These are phyloP conservation scores for Hippocampus guttulatus DNA, from an alignment of 2,113 vertebrate genomes.

Conservation along the genomic window DNA sequence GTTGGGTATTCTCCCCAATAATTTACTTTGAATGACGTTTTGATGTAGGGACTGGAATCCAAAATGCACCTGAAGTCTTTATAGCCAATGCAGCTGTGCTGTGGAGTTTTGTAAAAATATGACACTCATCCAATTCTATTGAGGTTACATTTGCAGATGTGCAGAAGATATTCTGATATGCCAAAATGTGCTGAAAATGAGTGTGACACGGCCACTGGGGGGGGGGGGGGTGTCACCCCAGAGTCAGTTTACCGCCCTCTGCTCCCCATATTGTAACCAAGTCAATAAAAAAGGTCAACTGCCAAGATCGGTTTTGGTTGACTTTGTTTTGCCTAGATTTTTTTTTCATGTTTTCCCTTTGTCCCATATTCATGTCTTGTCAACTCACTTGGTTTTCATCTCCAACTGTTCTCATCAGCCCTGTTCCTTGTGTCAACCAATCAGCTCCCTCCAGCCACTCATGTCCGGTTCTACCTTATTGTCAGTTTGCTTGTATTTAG, in stretches of 20 bases:
- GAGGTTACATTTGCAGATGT: slow-evolving; percentile 38
- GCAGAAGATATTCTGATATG: slow-evolving; percentile 61
- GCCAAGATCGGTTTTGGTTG: too few relatives aligned
- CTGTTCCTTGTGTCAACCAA: too few relatives aligned
- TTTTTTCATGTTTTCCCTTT: too few relatives aligned
- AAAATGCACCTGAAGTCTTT: slow-evolving; percentile 36
- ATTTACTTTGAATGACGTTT: too few relatives aligned
- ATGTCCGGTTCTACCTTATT: too few relatives aligned
- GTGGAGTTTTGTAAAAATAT: slow-evolving; percentile 26
- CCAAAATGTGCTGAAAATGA: slow-evolving; percentile 42
- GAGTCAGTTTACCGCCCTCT: slow-evolving; percentile 21
- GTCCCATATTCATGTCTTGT: too few relatives aligned
- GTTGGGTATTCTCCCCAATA: too few relatives aligned
- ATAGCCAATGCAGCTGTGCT: slow-evolving; percentile 27
- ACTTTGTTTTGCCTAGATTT: too few relatives aligned
- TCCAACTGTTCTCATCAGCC: too few relatives aligned
- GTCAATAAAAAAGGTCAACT: not conserved
- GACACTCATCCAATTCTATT: slow-evolving; percentile 27
- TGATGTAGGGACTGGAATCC: not conserved
- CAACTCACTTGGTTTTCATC: too few relatives aligned
- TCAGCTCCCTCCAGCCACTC: too few relatives aligned
- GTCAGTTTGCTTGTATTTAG: too few relatives aligned
- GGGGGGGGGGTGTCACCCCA: not conserved
- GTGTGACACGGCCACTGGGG: slow-evolving; percentile 43
- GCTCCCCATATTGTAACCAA: slow-evolving; percentile 14